Base-by-base conservation (phyloP, 1,140 invertebrate genomes). In the Tachypleus tridentatus region DNA sequence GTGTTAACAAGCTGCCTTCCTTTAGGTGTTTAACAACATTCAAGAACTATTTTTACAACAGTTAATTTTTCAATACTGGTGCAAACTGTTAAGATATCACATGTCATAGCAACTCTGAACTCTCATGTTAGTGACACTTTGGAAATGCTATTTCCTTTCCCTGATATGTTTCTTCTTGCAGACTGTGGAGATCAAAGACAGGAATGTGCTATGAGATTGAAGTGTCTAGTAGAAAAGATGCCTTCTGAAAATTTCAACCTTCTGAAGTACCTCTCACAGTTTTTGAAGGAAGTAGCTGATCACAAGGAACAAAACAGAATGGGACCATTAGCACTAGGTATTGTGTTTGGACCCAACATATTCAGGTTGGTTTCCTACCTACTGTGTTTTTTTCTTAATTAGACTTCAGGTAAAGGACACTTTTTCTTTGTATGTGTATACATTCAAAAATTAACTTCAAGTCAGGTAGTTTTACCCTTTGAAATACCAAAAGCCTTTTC, bases 281-380 rank as follows among this genome's bases (percentile, higher is more conserved):
- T 79, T 64, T 70, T 80, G 53, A 72, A 74, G 4, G 68, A 73
- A 60, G 75, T 80, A n/a, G 69, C 76, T 8, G 70, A 73, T 49
- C 70, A 76, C 61, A 75, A 79, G 62, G 64, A 67, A 47, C 64
- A 67, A 48, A 80, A 79, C 66, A 76, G 78, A 66, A 80, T 80
- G 79, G 74, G 72, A 57, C 71, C 78, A 10, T 74, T 75, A 64
- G 73, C 77, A 48, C 66, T 80, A 29, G 77, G 76, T 49, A 80
- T 79, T 62, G 76, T 79, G 9, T 80, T 80, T 74, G 79, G 77
- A 62, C 78, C 79, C 50, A 79, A 79, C 70, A 62, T 80, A 29
- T 80, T 80, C 67, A 77, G 74, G 77, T 79, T 70, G 29, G 29
- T 29, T 29, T 29, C 29, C 29, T 29, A 29, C 29, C 29, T 2